phyloP scores from a whole-genome alignment of 1,140 invertebrate species.

The Sesamia nonagrioides region DNA sequence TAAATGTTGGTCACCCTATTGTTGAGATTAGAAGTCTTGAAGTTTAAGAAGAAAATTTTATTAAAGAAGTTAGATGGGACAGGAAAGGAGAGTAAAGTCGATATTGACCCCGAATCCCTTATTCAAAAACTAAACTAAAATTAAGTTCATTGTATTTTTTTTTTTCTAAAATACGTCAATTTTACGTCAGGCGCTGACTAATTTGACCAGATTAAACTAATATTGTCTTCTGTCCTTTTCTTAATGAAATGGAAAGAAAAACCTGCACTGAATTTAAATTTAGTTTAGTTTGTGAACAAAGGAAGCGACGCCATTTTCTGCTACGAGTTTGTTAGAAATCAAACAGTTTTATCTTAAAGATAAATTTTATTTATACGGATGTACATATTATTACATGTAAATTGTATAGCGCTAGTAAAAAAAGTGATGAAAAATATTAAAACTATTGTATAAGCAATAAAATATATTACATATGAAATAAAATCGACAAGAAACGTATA shows the following conservation, averaged over 20 bases:
- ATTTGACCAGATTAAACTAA: too few relatives aligned
- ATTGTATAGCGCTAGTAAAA: neutral
- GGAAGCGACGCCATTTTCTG: too few relatives aligned
- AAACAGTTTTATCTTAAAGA: neutral
- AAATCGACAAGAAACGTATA: neutral
- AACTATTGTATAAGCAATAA: neutral
- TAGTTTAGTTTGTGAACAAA: too few relatives aligned
- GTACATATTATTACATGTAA: neutral
- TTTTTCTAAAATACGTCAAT: too few relatives aligned
- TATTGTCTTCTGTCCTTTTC: too few relatives aligned
- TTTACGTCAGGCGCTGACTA: too few relatives aligned
- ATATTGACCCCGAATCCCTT: too few relatives aligned
- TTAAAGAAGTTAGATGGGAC: neutral
- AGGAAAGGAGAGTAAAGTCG: neutral
- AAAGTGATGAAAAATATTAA: neutral
- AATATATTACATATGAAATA: neutral
- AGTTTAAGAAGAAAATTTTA: neutral
- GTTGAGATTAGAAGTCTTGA: neutral
- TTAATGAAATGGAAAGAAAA: too few relatives aligned
- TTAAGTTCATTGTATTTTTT: too few relatives aligned
- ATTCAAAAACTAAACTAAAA: too few relatives aligned
- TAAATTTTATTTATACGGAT: too few relatives aligned
- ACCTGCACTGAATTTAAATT: too few relatives aligned
- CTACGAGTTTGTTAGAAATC: neutral
- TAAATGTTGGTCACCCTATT: constrained; percentile 20